phyloP scores from a whole-genome alignment of 2,113 vertebrate genomes.

The Istiophorus platypterus region DNA sequence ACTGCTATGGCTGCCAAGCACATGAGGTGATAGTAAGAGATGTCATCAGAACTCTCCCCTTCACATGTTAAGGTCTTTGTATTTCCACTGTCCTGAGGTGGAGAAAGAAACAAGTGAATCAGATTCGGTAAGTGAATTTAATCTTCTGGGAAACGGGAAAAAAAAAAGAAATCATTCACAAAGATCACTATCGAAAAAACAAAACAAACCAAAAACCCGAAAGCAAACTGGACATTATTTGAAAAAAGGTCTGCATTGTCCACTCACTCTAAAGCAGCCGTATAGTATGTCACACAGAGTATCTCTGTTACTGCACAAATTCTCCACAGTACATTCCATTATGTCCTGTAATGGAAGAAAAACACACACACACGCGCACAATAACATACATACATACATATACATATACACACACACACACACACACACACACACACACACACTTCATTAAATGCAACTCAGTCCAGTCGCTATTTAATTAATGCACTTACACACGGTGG shows the following conservation, averaged over 20 bases:
- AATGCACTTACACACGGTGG: not conserved
- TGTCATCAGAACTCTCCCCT: rapidly evolving
- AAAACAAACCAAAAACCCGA: not conserved
- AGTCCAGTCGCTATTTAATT: not conserved
- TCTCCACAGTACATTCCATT: not conserved
- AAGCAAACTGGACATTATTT: not conserved
- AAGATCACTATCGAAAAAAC: not conserved
- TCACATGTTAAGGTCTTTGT: not conserved
- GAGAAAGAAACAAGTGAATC: not conserved
- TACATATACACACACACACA: not conserved
- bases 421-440: not conserved
- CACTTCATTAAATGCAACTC: not conserved
- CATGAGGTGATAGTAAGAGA: not conserved
- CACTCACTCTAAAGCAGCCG: not conserved
- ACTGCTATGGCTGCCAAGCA: not conserved
- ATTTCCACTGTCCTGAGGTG: not conserved
- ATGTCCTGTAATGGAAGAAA: conserved; percentile 2
- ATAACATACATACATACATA: too few species aligned
- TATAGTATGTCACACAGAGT: too few species aligned
- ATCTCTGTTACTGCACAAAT: rapidly evolving
- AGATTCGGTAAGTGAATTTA: not conserved
- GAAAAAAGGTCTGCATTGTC: not conserved
- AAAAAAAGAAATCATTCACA: too few species aligned
- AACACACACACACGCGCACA: not conserved
- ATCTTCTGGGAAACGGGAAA: too few species aligned